Conservation (phyloP, 2,888 invertebrate species). For the Fissipunctia ypsillon region DNA sequence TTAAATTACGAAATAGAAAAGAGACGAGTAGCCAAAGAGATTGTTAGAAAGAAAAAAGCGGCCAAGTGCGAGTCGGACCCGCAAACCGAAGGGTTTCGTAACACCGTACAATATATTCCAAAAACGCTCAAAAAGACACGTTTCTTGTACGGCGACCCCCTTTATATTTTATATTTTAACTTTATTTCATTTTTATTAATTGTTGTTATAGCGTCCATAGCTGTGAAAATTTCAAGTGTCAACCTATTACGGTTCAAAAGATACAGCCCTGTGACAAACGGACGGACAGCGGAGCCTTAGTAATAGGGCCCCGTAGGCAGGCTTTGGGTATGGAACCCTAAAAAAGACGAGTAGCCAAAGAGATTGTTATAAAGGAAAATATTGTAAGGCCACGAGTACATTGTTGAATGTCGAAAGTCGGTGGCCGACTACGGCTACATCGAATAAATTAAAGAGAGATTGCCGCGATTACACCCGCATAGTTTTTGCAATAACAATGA, state of each 20-base stretch:
- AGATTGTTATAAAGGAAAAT: conserved; percentile 46
- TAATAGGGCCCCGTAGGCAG: background rate
- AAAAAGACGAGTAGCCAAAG: conserved; percentile 58
- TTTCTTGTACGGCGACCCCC: background rate
- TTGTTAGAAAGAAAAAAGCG: conserved; percentile 41
- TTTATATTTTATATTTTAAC: no score
- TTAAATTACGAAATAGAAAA: conserved; percentile 52
- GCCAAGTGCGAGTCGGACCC: conserved; percentile 10
- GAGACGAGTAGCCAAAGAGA: conserved; percentile 59
- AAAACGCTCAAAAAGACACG: background rate
- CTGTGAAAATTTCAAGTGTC: no score
- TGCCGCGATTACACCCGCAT: conserved; percentile 69
- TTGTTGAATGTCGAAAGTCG: conserved; percentile 53
- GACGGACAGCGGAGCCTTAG: no score
- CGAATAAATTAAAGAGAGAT: conserved; percentile 59
- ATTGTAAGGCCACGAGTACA: conserved; percentile 49
- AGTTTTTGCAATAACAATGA: conserved; percentile 47
- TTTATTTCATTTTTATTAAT: background rate
- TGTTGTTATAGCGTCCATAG: background rate
- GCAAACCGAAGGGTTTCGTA: background rate
- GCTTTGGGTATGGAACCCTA: background rate
- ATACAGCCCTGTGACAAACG: no score
- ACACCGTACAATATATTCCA: no score
- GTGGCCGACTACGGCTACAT: conserved; percentile 15
- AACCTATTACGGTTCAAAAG: no score